phyloP scores from a whole-genome alignment of 1,140 invertebrate species.

The Drosophila asahinai region DNA sequence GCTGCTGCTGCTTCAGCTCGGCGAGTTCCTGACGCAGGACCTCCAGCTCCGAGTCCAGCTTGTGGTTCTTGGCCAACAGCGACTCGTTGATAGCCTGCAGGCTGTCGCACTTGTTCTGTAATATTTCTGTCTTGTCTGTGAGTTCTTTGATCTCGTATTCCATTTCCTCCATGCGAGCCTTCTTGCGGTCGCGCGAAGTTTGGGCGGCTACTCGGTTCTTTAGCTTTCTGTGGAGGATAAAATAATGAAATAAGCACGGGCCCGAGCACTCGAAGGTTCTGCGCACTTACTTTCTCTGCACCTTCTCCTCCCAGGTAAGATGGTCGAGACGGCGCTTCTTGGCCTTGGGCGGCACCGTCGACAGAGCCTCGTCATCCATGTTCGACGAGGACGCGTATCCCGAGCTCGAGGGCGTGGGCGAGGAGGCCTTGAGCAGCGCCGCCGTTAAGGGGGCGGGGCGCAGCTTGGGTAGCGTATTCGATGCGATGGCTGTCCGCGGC shows the following conservation, averaged over 20 bases:
- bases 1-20: conserved; percentile 73
- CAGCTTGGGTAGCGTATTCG: conserved; percentile 86
- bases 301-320: conserved; percentile 92
- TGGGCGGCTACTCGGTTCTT: conserved; percentile 99
- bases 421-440: conserved; percentile 79
- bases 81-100: conserved; percentile 89
- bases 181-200: conserved; percentile 98
- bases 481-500: conserved; percentile 75
- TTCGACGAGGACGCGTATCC: conserved; percentile 61
- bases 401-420: conserved; percentile 79
- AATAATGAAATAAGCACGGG: neutral
- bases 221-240: conserved; percentile 90
- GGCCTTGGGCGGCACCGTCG: conserved; percentile 73
- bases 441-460: conserved; percentile 85
- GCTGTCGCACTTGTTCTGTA: conserved; percentile 88
- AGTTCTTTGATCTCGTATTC: conserved; percentile 90
- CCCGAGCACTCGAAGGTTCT: neutral
- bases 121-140: conserved; percentile 88
- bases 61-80: conserved; percentile 88
- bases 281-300: conserved; percentile 91
- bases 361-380: conserved; percentile 53
- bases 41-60: conserved; percentile 86
- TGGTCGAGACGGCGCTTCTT: conserved; percentile 92
- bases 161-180: conserved; percentile 95
- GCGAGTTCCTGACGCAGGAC: conserved; percentile 84